phyloP scores from a whole-genome alignment of 2,888 invertebrate genomes.

The Leistus spinibarbis region DNA sequence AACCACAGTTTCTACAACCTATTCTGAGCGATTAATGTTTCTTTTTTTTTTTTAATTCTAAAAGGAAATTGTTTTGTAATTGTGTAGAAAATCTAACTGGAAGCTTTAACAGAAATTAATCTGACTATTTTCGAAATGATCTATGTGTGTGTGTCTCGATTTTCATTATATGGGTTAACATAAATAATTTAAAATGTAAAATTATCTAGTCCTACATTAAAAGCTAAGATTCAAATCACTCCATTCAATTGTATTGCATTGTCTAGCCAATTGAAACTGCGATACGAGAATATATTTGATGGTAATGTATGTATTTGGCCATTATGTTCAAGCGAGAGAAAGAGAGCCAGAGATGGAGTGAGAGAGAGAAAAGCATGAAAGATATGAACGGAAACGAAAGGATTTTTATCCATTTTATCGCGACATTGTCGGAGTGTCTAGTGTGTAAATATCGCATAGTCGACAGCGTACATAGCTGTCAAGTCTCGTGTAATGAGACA shows the following conservation, averaged over 20 bases:
- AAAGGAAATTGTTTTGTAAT: too few relatives aligned
- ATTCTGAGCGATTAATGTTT: too few relatives aligned
- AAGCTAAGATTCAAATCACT: background rate
- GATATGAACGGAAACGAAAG: background rate
- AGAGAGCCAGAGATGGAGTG: too few relatives aligned
- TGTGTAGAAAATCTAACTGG: too few relatives aligned
- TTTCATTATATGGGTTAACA: too few relatives aligned
- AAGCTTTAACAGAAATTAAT: too few relatives aligned
- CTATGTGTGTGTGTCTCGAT: too few relatives aligned
- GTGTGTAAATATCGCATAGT: background rate
- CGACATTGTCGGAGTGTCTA: background rate
- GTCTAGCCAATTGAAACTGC: background rate
- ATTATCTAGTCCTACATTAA: too few relatives aligned
- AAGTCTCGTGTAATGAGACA: constrained; percentile 11
- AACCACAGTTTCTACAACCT: too few relatives aligned
- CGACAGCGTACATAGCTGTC: constrained; percentile 14
- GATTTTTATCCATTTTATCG: constrained; percentile 5
- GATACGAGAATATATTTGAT: background rate
- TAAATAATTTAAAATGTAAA: too few relatives aligned
- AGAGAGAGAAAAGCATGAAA: background rate
- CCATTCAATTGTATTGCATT: background rate
- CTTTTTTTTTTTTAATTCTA: too few relatives aligned
- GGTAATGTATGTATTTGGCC: background rate
- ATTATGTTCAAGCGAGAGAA: background rate
- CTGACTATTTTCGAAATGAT: too few relatives aligned